phyloP scores from a whole-genome alignment of 2,888 invertebrate species.

The Nipponacmea schrenckii region DNA sequence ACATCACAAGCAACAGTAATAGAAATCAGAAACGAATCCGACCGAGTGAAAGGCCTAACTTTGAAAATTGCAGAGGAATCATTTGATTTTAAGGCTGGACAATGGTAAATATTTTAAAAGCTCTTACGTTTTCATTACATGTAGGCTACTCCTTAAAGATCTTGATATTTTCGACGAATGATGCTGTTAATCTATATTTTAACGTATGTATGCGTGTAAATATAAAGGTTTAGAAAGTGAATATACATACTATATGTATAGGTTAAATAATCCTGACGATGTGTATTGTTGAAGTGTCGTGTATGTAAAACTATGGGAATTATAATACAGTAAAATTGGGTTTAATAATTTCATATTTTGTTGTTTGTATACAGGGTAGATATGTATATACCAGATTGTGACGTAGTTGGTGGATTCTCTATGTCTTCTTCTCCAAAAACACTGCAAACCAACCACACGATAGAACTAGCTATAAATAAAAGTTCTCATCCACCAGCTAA shows the following conservation, averaged over 20 bases:
- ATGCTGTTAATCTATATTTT: no score
- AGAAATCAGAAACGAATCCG: constrained; percentile 53
- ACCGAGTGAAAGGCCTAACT: constrained; percentile 59
- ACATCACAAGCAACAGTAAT: constrained; percentile 52
- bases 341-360: no score
- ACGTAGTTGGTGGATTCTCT: constrained; percentile 69
- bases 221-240: no score
- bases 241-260: no score
- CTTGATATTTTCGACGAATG: no score
- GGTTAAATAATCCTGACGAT: no score
- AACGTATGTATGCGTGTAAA: no score
- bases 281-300: no score
- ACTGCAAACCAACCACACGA: constrained; percentile 42
- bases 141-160: no score
- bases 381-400: constrained; percentile 66
- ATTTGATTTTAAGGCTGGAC: constrained; percentile 68
- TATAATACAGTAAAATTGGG: no score
- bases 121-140: no score
- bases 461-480: constrained; percentile 68
- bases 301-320: no score
- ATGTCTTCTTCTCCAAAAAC: constrained; percentile 67
- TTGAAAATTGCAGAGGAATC: constrained; percentile 55
- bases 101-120: constrained; percentile 61
- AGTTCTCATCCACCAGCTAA: constrained; percentile 67
- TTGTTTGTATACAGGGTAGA: constrained; percentile 66